A percentile compares a stretch with the other conserved stretches of the same genome.
phyloP scores from a whole-genome alignment of 2,888 invertebrate genomes.

The Temnothorax rugatulus region DNA sequence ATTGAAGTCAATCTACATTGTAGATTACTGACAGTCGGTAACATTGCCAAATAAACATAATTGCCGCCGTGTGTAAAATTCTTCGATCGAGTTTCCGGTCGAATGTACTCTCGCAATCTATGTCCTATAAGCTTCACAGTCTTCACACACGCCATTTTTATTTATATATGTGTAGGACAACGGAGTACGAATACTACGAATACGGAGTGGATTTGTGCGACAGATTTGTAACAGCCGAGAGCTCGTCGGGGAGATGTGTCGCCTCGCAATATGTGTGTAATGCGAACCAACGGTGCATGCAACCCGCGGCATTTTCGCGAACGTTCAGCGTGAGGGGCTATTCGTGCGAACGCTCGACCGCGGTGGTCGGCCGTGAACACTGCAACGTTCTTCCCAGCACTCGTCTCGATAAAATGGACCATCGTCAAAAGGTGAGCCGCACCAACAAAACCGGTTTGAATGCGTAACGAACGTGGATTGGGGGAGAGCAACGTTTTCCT shows the following conservation, averaged over 20 bases:
- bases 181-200: conserved; percentile 63
- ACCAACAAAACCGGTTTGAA: neutral
- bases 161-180: conserved; percentile 73
- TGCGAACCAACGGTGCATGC: conserved; percentile 25
- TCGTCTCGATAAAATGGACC: conserved; percentile 80
- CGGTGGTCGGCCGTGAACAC: conserved; percentile 74
- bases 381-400: conserved; percentile 75
- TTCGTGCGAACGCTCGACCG: conserved; percentile 77
- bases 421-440: conserved; percentile 80
- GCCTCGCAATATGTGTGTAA: conserved; percentile 60
- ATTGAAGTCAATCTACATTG: no score
- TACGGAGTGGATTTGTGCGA: conserved; percentile 62
- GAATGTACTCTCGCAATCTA: neutral
- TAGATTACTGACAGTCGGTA: neutral
- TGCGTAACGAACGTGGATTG: neutral
- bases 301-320: conserved; percentile 40
- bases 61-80: neutral
- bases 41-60: neutral
- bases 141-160: conserved; percentile 73
- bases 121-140: neutral
- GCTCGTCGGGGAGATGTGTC: conserved; percentile 50
- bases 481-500: no score
- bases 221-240: conserved; percentile 57
- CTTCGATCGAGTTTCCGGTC: neutral
- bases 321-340: conserved; percentile 60